Conservation (phyloP, 2,888 invertebrate genomes). For the Phytoseiulus persimilis region DNA sequence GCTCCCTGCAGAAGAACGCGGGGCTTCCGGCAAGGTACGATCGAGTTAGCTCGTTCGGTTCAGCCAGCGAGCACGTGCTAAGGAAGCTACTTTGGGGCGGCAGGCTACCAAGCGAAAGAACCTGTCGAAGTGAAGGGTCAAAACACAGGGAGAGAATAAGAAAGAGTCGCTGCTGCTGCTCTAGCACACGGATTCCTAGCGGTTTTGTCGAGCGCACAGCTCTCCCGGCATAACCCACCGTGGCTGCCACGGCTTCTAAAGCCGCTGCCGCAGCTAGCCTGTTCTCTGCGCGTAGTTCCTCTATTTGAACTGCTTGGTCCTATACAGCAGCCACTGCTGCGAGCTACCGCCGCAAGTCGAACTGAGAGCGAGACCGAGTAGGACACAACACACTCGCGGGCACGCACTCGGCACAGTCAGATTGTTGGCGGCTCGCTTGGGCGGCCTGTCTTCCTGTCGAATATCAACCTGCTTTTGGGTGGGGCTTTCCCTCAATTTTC, state of each 20-base stretch:
- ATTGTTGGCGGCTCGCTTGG: neutral
- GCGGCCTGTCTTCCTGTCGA: neutral
- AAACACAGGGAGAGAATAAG: neutral
- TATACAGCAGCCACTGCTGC: neutral
- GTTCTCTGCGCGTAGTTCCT: neutral
- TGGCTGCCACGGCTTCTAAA: neutral
- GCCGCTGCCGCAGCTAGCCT: neutral
- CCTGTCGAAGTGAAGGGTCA: neutral
- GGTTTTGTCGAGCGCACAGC: neutral
- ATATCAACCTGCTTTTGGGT: conserved; percentile 5
- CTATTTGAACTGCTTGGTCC: neutral
- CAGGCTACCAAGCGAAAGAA: neutral
- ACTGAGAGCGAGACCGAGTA: neutral
- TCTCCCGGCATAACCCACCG: neutral
- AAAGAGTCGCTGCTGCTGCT: neutral
- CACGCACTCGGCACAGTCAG: neutral
- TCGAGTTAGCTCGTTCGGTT: neutral
- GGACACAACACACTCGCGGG: neutral
- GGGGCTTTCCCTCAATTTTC: neutral
- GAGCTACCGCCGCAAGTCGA: neutral
- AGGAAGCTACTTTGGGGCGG: neutral
- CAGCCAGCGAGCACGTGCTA: neutral
- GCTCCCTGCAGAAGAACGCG: too few species aligned
- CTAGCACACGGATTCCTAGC: neutral
- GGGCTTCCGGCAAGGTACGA: neutral